Base-by-base conservation (phyloP, 2,888 invertebrate species). In the Drosophila setosimentum region DNA sequence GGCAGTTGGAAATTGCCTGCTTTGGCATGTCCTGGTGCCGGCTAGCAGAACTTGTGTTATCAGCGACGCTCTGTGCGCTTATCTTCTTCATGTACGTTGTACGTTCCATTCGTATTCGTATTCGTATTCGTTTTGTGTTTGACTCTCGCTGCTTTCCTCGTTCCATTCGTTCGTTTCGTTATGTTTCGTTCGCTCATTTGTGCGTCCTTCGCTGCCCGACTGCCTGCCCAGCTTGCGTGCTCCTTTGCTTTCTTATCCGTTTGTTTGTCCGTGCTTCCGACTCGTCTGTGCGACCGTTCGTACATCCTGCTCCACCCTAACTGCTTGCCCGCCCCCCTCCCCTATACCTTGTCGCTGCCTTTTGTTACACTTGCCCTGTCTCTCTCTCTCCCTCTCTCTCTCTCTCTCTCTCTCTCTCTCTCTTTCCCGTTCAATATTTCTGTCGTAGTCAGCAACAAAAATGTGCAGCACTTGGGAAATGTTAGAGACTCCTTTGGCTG, bases 201-300 rank as follows among this genome's bases (percentile, higher is more conserved):
- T 50, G 37, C 67, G 65, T 66, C 53, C 80, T 61, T 70, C 49
- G 10, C 6, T 67, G 67, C 60, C 50, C 33, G 35, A n/a, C 66
- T 58, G 55, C 62, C 37, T 37, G 6, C 27, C 54, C 27, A 27
- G 33, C 42, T 58, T 50, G 58, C 48, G 53, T 29, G 51, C 68
- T 61, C 63, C 75, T 70, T 68, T 73, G 75, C 68, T 84, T 83
- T 85, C 84, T 89, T 88, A 87, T 87, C 87, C 89, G 90, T 89
- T 89, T 87, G 84, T 83, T 82, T 83, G 90, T 89, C 87, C 89
- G 73, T 89, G 82, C 89, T 83, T 90, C 87, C 89, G 81, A 81
- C 76, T 80, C 83, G 87, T 89, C 89, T 86, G 87, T 89, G 82
- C 89, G 87, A 87, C 90, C 83, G 90, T 86, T 82, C 87, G 89